Percentiles rank a stretch among this genome's conserved stretches.
Conservation (phyloP, 2,113 vertebrate genomes). For the Bos javanicus region DNA sequence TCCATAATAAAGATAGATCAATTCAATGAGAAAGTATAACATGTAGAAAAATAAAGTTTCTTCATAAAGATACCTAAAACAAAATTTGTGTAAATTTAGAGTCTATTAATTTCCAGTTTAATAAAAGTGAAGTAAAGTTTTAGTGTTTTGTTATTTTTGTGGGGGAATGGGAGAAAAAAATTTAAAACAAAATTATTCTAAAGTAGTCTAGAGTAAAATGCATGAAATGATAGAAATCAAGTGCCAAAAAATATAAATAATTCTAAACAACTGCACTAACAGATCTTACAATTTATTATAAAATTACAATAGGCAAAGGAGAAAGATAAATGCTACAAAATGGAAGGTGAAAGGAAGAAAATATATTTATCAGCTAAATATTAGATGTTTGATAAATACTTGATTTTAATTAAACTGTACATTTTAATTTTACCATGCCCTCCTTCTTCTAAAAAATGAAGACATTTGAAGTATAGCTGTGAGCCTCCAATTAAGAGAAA, state of each 20-base stretch:
- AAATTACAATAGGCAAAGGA: neutral
- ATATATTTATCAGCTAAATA: neutral
- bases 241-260: neutral
- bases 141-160: neutral
- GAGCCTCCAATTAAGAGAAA: neutral
- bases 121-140: neutral
- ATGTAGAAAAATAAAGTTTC: neutral
- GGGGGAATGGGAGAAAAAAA: neutral
- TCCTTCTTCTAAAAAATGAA: neutral
- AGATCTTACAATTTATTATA: neutral
- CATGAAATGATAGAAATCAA: neutral
- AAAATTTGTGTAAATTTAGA: neutral
- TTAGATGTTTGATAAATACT: neutral
- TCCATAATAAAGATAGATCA: neutral
- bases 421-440: neutral
- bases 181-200: neutral
- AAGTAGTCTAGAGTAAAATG: neutral
- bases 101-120: neutral
- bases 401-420: neutral
- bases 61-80: neutral
- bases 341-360: neutral
- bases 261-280: neutral
- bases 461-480: neutral
- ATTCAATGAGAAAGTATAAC: neutral
- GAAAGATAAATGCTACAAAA: neutral